These are phyloP conservation scores for Brachyrhaphis roseni DNA, from an alignment of 2,797 vertebrate genomes.

Conservation along the genomic window DNA sequence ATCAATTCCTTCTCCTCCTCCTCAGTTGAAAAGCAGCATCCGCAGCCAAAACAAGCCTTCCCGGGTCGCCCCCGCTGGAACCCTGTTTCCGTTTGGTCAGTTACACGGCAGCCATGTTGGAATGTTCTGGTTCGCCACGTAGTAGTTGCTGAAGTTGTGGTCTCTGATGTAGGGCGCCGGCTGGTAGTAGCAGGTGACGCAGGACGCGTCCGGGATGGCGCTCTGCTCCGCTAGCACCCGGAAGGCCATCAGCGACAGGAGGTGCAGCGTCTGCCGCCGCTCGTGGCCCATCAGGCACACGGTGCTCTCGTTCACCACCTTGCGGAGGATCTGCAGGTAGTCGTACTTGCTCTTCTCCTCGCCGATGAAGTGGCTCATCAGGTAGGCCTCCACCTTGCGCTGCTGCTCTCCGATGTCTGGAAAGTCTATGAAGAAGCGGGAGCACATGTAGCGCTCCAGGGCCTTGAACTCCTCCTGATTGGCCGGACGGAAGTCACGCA, in stretches of 20 bases:
- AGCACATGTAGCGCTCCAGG: constrained; percentile 98
- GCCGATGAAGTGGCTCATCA: constrained; percentile 95
- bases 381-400: constrained; percentile 94
- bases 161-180: constrained; percentile 91
- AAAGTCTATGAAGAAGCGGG: constrained; percentile 98
- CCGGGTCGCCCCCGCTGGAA: not conserved
- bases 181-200: constrained; percentile 97
- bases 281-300: constrained; percentile 99
- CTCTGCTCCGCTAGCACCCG: constrained; percentile 94
- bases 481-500: constrained; percentile 89
- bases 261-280: constrained; percentile 93
- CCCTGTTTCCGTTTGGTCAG: constrained; percentile 67
- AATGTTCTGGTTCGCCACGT: constrained; percentile 92
- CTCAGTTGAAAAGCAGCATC: constrained; percentile 48
- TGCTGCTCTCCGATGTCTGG: constrained; percentile 96
- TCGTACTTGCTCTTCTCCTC: constrained; percentile 97
- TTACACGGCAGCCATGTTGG: constrained; percentile 98
- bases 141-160: constrained; percentile 98
- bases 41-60: not conserved
- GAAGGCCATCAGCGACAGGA: constrained; percentile 93
- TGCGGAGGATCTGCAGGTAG: constrained; percentile 95
- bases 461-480: constrained; percentile 91
- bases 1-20: constrained; percentile 20
- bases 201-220: constrained; percentile 91
- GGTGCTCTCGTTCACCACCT: constrained; percentile 96